These are phyloP conservation scores for Solenodon paradoxus DNA, from an alignment of 2,113 vertebrate species.

Conservation along the genomic window DNA sequence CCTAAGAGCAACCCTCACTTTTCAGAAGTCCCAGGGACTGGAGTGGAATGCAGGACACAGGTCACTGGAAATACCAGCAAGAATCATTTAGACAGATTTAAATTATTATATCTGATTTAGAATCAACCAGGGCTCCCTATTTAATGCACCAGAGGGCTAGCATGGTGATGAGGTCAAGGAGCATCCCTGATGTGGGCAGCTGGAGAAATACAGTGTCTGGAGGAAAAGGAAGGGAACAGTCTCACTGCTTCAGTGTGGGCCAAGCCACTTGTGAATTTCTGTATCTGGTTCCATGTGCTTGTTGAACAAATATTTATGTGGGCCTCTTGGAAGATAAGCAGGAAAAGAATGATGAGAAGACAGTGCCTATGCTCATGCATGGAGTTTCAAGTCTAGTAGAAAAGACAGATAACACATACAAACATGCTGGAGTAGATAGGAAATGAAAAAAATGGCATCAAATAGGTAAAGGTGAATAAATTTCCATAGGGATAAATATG, in stretches of 20 bases:
- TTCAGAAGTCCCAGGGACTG: not conserved
- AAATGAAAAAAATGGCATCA: too few species aligned
- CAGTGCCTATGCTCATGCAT: not conserved
- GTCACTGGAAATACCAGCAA: not conserved
- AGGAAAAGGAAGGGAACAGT: not conserved
- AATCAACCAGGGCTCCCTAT: not conserved
- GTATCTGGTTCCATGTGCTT: not conserved
- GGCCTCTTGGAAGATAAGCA: not conserved
- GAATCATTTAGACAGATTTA: rapidly evolving
- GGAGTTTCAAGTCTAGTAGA: not conserved
- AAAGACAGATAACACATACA: not conserved
- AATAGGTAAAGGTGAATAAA: too few species aligned
- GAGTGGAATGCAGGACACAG: not conserved
- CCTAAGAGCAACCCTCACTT: not conserved
- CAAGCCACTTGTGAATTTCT: not conserved
- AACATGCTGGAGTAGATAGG: not conserved
- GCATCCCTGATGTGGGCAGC: not conserved
- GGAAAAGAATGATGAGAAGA: not conserved
- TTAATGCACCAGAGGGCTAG: not conserved
- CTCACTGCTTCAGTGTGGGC: not conserved
- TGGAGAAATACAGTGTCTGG: rapidly evolving
- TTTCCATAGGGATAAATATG: not conserved
- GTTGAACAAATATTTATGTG: not conserved
- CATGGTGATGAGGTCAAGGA: not conserved
- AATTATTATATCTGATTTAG: too few species aligned